Evolutionary conservation across 2,888 invertebrate genomes (phyloP).

Genomic region (Campoplex capitator): DNA sequence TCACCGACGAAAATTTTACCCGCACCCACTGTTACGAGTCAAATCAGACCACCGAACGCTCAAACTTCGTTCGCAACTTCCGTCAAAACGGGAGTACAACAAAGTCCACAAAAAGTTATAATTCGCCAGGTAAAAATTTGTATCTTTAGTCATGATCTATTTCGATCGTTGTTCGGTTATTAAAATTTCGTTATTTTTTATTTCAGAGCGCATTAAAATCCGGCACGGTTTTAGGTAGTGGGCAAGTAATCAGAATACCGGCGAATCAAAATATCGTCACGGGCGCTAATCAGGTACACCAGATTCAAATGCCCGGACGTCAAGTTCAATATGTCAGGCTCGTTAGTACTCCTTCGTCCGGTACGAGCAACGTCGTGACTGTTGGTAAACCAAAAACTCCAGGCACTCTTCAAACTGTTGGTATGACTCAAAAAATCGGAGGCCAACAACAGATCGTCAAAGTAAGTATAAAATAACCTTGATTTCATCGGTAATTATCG

Average conservation of each 20-base stretch:
- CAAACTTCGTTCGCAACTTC: slow-evolving; percentile 77
- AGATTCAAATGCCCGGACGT: slow-evolving; percentile 90
- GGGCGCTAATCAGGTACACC: slow-evolving; percentile 87
- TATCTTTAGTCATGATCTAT: neutral
- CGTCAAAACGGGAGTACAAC: slow-evolving; percentile 79
- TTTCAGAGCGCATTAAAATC: slow-evolving; percentile 83
- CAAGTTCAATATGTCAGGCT: slow-evolving; percentile 91
- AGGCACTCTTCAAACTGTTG: slow-evolving; percentile 80
- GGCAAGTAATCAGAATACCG: slow-evolving; percentile 85
- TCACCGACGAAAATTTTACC: slow-evolving; percentile 90
- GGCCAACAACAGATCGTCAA: slow-evolving; percentile 83
- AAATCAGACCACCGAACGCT: slow-evolving; percentile 78
- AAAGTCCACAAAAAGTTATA: slow-evolving; percentile 86
- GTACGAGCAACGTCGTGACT: slow-evolving; percentile 82
- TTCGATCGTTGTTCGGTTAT: neutral
- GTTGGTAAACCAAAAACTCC: slow-evolving; percentile 82
- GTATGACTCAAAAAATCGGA: slow-evolving; percentile 80
- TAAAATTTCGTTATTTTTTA: neutral
- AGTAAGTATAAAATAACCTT: slow-evolving; percentile 68
- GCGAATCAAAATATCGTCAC: slow-evolving; percentile 84
- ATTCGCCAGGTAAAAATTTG: slow-evolving; percentile 84
- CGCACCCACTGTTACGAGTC: slow-evolving; percentile 84
- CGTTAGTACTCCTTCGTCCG: slow-evolving; percentile 86
- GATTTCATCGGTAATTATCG: neutral
- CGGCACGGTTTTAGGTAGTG: slow-evolving; percentile 82